Evolutionary conservation across 2,113 vertebrate species (phyloP).

Genomic region (Helogale parvula): DNA sequence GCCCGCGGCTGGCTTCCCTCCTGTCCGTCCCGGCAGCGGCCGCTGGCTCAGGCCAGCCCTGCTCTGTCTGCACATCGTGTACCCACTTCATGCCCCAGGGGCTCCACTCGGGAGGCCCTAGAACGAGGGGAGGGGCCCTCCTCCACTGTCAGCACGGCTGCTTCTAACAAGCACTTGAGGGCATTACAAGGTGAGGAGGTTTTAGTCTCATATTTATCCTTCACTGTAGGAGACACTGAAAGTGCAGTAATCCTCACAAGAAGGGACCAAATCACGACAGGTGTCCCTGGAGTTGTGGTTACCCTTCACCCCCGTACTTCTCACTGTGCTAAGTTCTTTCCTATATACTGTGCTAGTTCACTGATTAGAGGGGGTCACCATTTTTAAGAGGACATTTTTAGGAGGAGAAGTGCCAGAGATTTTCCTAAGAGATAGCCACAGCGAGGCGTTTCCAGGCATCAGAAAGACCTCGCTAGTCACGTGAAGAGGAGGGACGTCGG

Average conservation of each 20-base stretch:
- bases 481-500: background rate
- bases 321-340: background rate
- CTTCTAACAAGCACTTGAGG: background rate
- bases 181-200: too few species aligned
- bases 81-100: background rate
- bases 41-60: background rate
- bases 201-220: background rate
- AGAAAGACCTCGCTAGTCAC: background rate
- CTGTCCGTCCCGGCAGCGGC: background rate
- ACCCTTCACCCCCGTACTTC: background rate
- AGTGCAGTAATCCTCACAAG: background rate
- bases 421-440: background rate
- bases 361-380: background rate
- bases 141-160: too few species aligned
- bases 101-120: background rate
- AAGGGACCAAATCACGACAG: background rate
- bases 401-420: background rate
- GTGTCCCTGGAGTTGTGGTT: too few species aligned
- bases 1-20: background rate
- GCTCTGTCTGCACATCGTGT: background rate
- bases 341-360: background rate
- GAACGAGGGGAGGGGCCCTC: background rate
- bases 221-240: background rate
- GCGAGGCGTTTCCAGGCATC: background rate
- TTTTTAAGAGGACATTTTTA: background rate